Evolutionary conservation across 2,888 invertebrate genomes (phyloP), one percentile per base, ranked within the genome.

Genomic region (Pheosia gnoma): DNA sequence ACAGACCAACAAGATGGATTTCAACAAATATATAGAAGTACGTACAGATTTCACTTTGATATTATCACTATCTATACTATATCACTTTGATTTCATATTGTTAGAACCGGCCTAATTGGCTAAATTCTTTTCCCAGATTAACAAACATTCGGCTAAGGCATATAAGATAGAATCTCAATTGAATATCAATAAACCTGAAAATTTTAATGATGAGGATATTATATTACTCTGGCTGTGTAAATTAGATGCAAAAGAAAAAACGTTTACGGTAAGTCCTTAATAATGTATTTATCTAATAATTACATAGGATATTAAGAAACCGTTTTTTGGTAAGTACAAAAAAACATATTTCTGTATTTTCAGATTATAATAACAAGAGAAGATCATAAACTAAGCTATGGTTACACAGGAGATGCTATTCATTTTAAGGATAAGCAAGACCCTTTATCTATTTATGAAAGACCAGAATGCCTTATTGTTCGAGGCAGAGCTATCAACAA

Each of bases 181-280:
- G 45, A 59, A 37, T 52, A 38, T 43, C 25, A 66, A 54, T 36
- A 60, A 57, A 39, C 37, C 45, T 13, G 25, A 45, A 5, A 36
- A 7, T 13, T 53, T 59, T 45, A 53, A 69, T 61, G 51, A 69
- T 62, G 66, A 72, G 41, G 79, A 80, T 60, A 57, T 72, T n/a
- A 53, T 82, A 25, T 54, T 84, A 25, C 36, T 84, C 25, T 84
- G 84, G 84, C 68, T 82, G 13, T 83, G 79, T 66, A 77, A 72
- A 66, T 62, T 79, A 55, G 72, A 75, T 37, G 71, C 79, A 0
- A 57, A 47, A 47, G 69, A 68, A 55, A 65, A 66, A 54, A 67
- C 72, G 11, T 83, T 75, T 53, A 78, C 69, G 51, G 75, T 75
- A 59, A 65, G 73, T 64, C 36, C 7, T 3, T 41, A 38, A 49